These are phyloP conservation scores for Drosophila willistoni DNA, from an alignment of 1,140 invertebrate genomes.

Conservation along the genomic window DNA sequence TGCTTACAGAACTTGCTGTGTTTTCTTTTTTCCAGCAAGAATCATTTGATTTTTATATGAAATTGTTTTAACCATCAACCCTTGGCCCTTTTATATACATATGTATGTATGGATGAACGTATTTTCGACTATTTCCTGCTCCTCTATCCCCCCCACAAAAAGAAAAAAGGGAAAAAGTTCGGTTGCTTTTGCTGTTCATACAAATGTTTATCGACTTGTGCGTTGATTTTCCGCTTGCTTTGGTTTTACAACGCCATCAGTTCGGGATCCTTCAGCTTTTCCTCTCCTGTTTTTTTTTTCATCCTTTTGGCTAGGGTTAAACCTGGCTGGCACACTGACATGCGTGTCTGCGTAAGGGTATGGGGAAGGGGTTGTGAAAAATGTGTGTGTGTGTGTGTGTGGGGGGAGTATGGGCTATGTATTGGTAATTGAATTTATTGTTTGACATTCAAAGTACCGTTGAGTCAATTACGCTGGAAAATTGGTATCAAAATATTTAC, in stretches of 20 bases:
- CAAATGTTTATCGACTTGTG: slow-evolving; percentile 73
- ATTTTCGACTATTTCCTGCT: slow-evolving; percentile 7
- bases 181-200: slow-evolving; percentile 52
- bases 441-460: slow-evolving; percentile 79
- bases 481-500: slow-evolving; percentile 82
- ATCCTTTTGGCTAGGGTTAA: slow-evolving; percentile 61
- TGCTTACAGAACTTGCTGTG: neutral
- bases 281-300: slow-evolving; percentile 9
- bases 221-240: slow-evolving; percentile 79
- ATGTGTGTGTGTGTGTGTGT: slow-evolving; percentile 2
- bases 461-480: slow-evolving; percentile 78
- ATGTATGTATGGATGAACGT: neutral
- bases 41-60: slow-evolving; percentile 67
- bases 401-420: slow-evolving; percentile 46
- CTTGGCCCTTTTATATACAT: neutral
- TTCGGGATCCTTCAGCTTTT: neutral
- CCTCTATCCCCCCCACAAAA: slow-evolving; percentile 3
- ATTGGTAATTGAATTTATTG: slow-evolving; percentile 82
- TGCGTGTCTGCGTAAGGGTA: slow-evolving; percentile 22
- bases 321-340: slow-evolving; percentile 38
- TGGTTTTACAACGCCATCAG: slow-evolving; percentile 59
- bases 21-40: slow-evolving; percentile 22
- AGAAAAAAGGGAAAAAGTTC: slow-evolving; percentile 51
- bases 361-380: neutral
- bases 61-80: slow-evolving; percentile 56